Base-by-base conservation (phyloP, 2,797 vertebrate species). In the Brachymystax lenok region DNA sequence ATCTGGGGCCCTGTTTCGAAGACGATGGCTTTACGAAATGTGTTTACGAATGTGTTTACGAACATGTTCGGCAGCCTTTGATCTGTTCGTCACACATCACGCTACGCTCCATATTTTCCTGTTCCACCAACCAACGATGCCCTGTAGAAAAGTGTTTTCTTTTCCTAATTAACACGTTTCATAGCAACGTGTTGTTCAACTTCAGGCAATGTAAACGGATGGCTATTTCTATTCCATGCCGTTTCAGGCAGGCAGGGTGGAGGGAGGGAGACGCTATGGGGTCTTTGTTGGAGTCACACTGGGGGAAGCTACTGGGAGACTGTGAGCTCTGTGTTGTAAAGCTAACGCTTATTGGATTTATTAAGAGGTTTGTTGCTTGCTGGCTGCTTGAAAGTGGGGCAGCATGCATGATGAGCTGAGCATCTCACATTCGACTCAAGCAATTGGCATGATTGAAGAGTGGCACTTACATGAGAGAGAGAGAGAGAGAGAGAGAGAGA, bases 331-430 rank as follows among this genome's bases (percentile, higher is more conserved):
- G n/a, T 14, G n/a, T 73, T 61, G 30, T 69, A 16, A 30, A 66
- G 64, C 13, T 66, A 16, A 27, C 0, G 7, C 13, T 72, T 52
- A 33, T 72, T 33, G 10, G 71, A 59, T 72, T 72, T 72, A 46
- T 72, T 72, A 59, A 46, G 24, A 46, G 52, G 52, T 72, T 56
- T 14, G 12, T 21, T 35, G 24, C 50, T 12, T 71, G 21, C 21
- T 16, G 27, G 24, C 70, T 16, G 70, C 50, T 71, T 52, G 24
- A 71, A 71, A 56, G 70, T 71, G 51, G 70, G 70, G 24, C 70
- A 54, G 24, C 17, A 5, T 51, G 13, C 70, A 28, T 28, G 70
- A 71, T 71, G 70, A 54, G 24, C 40, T 46, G 40, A 46, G 13
- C 71, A 30, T 56, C 27, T 59, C 52, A 72, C 51, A 56, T 72